These are phyloP conservation scores for Tragelaphus imberbis DNA, from an alignment of 2,113 vertebrate genomes.

Conservation along the genomic window DNA sequence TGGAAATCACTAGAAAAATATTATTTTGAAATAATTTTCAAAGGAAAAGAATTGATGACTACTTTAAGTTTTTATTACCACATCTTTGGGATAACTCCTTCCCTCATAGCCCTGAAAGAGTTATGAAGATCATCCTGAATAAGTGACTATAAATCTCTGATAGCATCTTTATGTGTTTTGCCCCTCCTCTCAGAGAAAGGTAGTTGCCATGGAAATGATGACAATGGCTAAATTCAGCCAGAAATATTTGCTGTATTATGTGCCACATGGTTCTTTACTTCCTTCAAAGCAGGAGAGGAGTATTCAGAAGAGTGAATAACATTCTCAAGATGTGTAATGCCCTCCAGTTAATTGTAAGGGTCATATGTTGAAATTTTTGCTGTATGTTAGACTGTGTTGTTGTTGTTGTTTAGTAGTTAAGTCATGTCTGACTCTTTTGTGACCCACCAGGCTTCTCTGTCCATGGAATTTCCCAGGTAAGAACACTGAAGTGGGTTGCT, in stretches of 20 bases:
- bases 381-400: background rate
- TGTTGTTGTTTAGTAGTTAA: background rate
- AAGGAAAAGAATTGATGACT: background rate
- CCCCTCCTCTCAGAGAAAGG: background rate
- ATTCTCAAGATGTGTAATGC: background rate
- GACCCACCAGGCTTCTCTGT: background rate
- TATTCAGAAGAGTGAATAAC: background rate
- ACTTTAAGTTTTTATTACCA: background rate
- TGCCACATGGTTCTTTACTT: background rate
- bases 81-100: background rate
- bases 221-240: slow-evolving; percentile 29
- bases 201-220: slow-evolving; percentile 50
- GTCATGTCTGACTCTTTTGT: background rate
- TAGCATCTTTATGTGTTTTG: slow-evolving; percentile 22
- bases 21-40: background rate
- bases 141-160: slow-evolving; percentile 25
- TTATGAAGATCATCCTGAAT: background rate
- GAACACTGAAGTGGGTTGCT: background rate
- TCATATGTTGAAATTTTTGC: background rate
- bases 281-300: background rate
- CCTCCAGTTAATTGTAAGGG: background rate
- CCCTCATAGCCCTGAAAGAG: background rate
- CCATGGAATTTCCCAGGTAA: background rate
- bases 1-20: background rate
- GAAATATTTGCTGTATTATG: slow-evolving; percentile 26